Evolutionary conservation across 2,113 vertebrate species (phyloP).

Genomic region (Oncorhynchus nerka): DNA sequence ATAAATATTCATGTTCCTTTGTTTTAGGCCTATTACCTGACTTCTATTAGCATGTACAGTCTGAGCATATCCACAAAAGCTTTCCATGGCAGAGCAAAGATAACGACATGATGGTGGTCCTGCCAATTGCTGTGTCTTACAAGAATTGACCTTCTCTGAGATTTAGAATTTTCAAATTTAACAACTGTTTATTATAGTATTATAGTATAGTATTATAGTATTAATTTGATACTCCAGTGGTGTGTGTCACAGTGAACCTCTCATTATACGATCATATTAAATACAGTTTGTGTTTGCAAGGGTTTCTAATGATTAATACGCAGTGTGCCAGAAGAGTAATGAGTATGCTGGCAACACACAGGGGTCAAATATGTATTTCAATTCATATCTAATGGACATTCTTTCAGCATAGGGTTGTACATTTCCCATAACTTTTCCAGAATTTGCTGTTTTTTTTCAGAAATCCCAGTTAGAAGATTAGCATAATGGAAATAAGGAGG

Average conservation of each 20-base stretch:
- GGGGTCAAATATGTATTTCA: not conserved
- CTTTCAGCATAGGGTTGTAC: too few species aligned
- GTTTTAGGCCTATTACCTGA: not conserved
- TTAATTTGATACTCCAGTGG: slow-evolving; percentile 69
- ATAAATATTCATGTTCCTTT: not conserved
- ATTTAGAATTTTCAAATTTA: slow-evolving; percentile 32
- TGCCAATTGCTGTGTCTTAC: too few species aligned
- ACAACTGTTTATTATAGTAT: slow-evolving; percentile 55
- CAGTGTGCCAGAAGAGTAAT: not conserved
- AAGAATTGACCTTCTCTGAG: slow-evolving; percentile 28
- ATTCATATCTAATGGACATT: not conserved
- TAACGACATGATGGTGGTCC: too few species aligned
- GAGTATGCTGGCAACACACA: not conserved
- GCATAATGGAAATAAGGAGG: too few species aligned
- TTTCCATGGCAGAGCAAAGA: too few species aligned
- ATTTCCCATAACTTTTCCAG: too few species aligned
- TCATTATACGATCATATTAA: slow-evolving; percentile 61
- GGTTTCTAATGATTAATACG: not conserved
- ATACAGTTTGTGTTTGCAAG: slow-evolving; percentile 16
- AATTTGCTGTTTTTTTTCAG: too few species aligned
- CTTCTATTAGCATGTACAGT: too few species aligned
- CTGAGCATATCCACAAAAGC: too few species aligned
- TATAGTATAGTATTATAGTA: slow-evolving; percentile 59
- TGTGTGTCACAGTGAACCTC: slow-evolving; percentile 56
- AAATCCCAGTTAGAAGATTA: not conserved